Conservation (phyloP, 2,888 invertebrate species). For the Gibbula magus region DNA sequence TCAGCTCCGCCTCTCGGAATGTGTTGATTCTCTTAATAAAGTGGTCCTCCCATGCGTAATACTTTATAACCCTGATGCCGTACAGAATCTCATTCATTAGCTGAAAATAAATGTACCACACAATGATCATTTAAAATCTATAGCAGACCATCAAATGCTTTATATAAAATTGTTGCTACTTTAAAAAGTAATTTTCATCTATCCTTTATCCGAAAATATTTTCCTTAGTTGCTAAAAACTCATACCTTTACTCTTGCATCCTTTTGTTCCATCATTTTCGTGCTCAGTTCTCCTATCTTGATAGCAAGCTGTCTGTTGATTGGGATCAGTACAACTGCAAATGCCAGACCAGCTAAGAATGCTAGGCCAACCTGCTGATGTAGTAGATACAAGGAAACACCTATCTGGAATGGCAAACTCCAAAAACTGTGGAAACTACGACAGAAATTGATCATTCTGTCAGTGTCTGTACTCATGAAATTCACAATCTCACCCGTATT, state of each 20-base stretch:
- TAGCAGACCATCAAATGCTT: no score
- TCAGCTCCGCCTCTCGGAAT: conserved; percentile 81
- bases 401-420: conserved; percentile 90
- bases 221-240: not conserved
- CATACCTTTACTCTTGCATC: conserved; percentile 87
- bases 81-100: conserved; percentile 89
- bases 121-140: no score
- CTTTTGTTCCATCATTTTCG: conserved; percentile 91
- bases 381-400: conserved; percentile 57
- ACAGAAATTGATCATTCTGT: conserved; percentile 95
- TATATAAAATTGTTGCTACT: no score
- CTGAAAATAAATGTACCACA: no score
- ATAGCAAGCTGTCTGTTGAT: conserved; percentile 92
- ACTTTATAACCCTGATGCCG: conserved; percentile 92
- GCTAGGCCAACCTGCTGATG: conserved; percentile 86
- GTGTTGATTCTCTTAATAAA: conserved; percentile 82
- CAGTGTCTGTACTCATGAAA: conserved; percentile 97
- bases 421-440: conserved; percentile 96
- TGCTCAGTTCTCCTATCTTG: conserved; percentile 89
- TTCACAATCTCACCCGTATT: conserved; percentile 91
- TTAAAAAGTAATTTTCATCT: no score
- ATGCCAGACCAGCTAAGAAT: conserved; percentile 91
- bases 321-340: conserved; percentile 91
- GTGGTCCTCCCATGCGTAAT: conserved; percentile 94
- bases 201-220: no score